A percentile compares a stretch with the other conserved stretches of the same genome.
These are phyloP conservation scores for Balaenoptera acutorostrata DNA, from an alignment of 2,113 vertebrate species.

Conservation along the genomic window DNA sequence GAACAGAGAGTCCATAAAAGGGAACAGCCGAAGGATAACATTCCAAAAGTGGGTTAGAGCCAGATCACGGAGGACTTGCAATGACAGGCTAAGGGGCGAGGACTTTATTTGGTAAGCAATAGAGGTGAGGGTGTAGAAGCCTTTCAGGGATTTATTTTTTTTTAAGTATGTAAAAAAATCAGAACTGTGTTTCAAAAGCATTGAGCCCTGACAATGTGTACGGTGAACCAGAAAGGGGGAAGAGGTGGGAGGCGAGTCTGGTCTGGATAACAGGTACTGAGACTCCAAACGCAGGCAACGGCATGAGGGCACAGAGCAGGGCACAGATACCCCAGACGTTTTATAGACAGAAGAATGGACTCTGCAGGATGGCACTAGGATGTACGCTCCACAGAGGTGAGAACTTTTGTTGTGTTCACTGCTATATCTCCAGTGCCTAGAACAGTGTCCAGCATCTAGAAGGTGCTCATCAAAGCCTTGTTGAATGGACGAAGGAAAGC, in stretches of 20 bases:
- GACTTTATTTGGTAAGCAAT: slow-evolving; percentile 49
- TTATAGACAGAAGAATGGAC: neutral
- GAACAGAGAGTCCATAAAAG: slow-evolving; percentile 59
- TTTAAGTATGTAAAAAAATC: neutral
- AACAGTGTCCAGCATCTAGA: neutral
- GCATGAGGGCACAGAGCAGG: neutral
- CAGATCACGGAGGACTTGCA: slow-evolving; percentile 43
- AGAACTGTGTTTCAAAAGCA: slow-evolving; percentile 5
- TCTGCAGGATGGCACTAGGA: neutral
- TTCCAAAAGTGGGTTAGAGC: slow-evolving; percentile 38
- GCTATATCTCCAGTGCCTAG: neutral
- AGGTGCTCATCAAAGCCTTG: neutral
- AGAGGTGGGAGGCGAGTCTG: neutral
- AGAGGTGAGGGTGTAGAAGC: neutral
- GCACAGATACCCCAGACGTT: neutral
- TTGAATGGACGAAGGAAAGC: neutral
- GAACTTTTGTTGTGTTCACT: neutral
- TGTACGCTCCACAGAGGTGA: neutral
- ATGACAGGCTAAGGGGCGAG: slow-evolving; percentile 35
- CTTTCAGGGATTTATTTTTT: neutral
- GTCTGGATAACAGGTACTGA: neutral
- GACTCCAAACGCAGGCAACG: neutral
- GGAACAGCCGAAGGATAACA: slow-evolving; percentile 45
- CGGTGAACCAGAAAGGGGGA: neutral
- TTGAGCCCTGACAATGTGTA: neutral